Percentiles rank a stretch among this genome's conserved stretches.
Conservation (phyloP, 2,888 invertebrate species). For the Malacosoma neustria region DNA sequence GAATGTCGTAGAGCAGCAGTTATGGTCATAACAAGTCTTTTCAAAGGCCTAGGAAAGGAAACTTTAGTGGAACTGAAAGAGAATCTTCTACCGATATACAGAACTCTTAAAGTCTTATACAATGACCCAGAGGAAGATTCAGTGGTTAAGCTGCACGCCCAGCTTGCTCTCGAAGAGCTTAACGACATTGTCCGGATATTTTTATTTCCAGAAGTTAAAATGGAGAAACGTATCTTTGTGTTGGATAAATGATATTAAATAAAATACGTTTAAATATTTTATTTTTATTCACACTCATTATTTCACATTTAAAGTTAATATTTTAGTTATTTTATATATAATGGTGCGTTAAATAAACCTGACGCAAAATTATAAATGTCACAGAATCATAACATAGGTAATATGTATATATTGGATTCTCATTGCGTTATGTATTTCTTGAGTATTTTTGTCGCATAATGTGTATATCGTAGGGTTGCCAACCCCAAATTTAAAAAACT, state of each 20-base stretch:
- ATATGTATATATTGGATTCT: too few relatives aligned
- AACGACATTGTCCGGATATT: constrained; percentile 79
- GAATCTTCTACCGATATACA: constrained; percentile 80
- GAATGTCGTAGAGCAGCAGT: constrained; percentile 88
- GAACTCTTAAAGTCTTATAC: constrained; percentile 79
- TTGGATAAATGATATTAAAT: constrained; percentile 16
- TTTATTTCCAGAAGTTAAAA: constrained; percentile 71
- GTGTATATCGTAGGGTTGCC: too few relatives aligned
- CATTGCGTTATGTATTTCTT: too few relatives aligned
- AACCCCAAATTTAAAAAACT: too few relatives aligned
- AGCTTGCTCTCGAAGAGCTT: constrained; percentile 85
- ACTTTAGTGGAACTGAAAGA: constrained; percentile 79
- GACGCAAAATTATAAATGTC: neutral
- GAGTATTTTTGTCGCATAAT: too few relatives aligned
- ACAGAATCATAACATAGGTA: constrained; percentile 11
- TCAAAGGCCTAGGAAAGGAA: constrained; percentile 84
- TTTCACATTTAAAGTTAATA: constrained; percentile 1
- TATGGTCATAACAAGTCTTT: constrained; percentile 81
- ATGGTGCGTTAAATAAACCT: neutral
- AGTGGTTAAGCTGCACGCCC: constrained; percentile 82
- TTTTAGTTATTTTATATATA: constrained; percentile 2
- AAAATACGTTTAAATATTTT: constrained; percentile 14
- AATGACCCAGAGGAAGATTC: constrained; percentile 77
- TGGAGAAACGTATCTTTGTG: constrained; percentile 73
- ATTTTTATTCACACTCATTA: constrained; percentile 13